These are phyloP conservation scores for Nomada ferruginata DNA, from an alignment of 2,888 invertebrate species.

Conservation along the genomic window DNA sequence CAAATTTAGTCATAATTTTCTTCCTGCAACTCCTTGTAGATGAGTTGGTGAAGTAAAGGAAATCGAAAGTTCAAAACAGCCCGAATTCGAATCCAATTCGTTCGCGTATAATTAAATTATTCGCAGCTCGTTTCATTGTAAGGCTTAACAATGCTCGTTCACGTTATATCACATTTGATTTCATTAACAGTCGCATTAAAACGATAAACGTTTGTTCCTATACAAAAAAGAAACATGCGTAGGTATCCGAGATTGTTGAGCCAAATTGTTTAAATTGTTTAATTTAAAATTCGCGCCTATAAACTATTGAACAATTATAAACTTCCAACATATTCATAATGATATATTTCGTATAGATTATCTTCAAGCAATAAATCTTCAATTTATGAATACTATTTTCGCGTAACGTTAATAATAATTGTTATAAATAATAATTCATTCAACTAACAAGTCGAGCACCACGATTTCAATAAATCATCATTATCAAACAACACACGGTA, in stretches of 20 bases:
- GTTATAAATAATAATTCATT: conserved; percentile 9
- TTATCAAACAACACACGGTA: conserved; percentile 3
- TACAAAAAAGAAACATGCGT: conserved; percentile 18
- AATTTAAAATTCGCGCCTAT: conserved; percentile 5
- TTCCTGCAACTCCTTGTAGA: conserved; percentile 71
- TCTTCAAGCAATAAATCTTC: conserved; percentile 8
- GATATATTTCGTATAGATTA: not conserved
- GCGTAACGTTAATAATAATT: not conserved
- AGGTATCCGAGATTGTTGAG: not conserved
- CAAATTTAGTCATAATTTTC: conserved; percentile 42
- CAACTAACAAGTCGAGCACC: conserved; percentile 37
- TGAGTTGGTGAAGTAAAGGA: conserved; percentile 68
- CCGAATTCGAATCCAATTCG: not conserved
- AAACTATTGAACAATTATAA: not conserved
- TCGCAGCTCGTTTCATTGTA: conserved; percentile 14
- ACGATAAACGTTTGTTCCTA: conserved; percentile 10
- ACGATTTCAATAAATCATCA: conserved; percentile 14
- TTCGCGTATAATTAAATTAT: not conserved
- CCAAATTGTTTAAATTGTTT: not conserved
- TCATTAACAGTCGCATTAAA: conserved; percentile 26
- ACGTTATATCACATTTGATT: conserved; percentile 42
- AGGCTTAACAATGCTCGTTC: conserved; percentile 10
- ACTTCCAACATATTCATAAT: conserved; percentile 1
- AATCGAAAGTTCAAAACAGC: not conserved
- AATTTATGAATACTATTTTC: conserved; percentile 1